Percentiles rank a stretch among this genome's conserved stretches.
These are phyloP conservation scores for Nomada flava DNA, from an alignment of 2,888 invertebrate species.

Conservation along the genomic window DNA sequence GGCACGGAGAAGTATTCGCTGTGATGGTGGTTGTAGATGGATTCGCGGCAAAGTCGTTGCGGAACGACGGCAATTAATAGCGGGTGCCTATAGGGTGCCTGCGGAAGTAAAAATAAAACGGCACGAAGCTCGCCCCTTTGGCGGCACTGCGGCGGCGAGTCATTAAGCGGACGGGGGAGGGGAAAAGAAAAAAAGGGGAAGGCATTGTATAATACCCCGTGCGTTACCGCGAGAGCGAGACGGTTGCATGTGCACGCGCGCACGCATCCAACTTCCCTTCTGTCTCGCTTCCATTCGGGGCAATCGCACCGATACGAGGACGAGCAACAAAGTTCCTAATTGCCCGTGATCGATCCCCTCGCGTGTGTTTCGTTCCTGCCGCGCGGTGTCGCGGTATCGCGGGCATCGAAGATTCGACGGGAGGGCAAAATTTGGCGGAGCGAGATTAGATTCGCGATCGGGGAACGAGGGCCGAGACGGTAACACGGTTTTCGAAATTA, in stretches of 20 bases:
- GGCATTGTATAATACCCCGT: slow-evolving; percentile 80
- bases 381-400: neutral
- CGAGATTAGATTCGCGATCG: too few relatives aligned
- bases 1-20: slow-evolving; percentile 62
- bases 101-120: slow-evolving; percentile 82
- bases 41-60: slow-evolving; percentile 81
- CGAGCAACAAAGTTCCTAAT: slow-evolving; percentile 52
- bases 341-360: neutral
- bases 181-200: slow-evolving; percentile 31
- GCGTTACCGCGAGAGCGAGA: slow-evolving; percentile 73
- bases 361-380: neutral
- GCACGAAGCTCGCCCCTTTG: slow-evolving; percentile 80
- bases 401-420: neutral
- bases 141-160: slow-evolving; percentile 80
- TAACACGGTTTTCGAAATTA: neutral
- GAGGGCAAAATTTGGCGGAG: neutral
- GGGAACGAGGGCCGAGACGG: neutral
- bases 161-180: slow-evolving; percentile 74
- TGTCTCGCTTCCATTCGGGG: slow-evolving; percentile 10
- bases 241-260: slow-evolving; percentile 47
- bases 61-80: slow-evolving; percentile 83
- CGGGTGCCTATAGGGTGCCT: slow-evolving; percentile 81
- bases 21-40: slow-evolving; percentile 73
- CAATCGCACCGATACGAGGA: slow-evolving; percentile 50
- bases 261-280: slow-evolving; percentile 11